Evolutionary conservation across 1,140 invertebrate species (phyloP).

Genomic region (Gryon sp.): DNA sequence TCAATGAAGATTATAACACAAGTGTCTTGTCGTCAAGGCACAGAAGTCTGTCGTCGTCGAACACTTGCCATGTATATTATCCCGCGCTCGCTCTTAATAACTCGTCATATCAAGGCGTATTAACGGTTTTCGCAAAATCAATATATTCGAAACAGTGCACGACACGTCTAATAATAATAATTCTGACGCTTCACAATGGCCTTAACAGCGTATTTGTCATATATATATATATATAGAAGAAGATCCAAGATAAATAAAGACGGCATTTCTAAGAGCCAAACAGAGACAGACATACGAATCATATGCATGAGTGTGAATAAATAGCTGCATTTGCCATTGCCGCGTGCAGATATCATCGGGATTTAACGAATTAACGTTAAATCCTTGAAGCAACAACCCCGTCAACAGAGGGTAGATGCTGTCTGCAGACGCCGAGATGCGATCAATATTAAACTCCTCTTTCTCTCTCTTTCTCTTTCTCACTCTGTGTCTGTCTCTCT

Average conservation of each 20-base stretch:
- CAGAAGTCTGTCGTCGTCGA: no score
- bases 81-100: no score
- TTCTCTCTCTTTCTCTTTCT: constrained; percentile 19
- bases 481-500: constrained; percentile 4
- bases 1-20: no score
- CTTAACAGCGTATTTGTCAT: constrained; percentile 46
- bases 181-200: constrained; percentile 25
- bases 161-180: constrained; percentile 43
- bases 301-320: constrained; percentile 61
- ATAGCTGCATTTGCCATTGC: constrained; percentile 58
- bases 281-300: constrained; percentile 50
- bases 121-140: no score
- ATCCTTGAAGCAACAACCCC: constrained; percentile 77
- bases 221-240: no score
- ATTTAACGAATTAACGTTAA: constrained; percentile 74
- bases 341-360: constrained; percentile 57
- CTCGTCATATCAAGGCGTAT: no score
- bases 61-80: no score
- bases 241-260: constrained; percentile 58
- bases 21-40: no score
- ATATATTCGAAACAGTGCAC: constrained; percentile 26
- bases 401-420: constrained; percentile 78
- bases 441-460: constrained; percentile 78
- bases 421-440: constrained; percentile 78
- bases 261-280: constrained; percentile 35